Conservation (phyloP, 2,113 vertebrate species). For the Xiphophorus maculatus region DNA sequence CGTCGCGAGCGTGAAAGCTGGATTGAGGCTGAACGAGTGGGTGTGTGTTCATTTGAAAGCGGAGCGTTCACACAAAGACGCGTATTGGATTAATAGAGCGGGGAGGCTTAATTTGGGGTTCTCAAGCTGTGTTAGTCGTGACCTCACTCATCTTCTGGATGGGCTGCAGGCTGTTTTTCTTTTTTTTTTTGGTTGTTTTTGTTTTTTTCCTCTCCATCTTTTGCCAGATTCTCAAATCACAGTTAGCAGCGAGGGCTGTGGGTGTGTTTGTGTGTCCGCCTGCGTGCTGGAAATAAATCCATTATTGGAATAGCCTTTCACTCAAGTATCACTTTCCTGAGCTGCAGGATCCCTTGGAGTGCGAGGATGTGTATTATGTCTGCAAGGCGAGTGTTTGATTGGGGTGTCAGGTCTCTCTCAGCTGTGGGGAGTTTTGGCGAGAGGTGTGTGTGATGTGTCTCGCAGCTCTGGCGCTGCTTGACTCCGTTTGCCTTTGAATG, state of each 20-base stretch:
- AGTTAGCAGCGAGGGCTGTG: constrained; percentile 46
- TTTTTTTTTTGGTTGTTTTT: constrained; percentile 25
- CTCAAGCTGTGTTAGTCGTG: constrained; percentile 52
- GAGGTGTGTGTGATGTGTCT: constrained; percentile 62
- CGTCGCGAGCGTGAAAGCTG: constrained; percentile 35
- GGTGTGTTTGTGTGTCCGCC: constrained; percentile 41
- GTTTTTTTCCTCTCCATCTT: background rate
- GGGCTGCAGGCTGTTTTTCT: constrained; percentile 25
- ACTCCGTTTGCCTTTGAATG: constrained; percentile 79
- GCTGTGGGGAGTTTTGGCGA: constrained; percentile 57
- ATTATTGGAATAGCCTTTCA: constrained; percentile 67
- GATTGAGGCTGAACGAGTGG: constrained; percentile 52
- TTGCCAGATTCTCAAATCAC: constrained; percentile 42
- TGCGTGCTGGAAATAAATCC: constrained; percentile 52
- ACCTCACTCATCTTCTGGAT: constrained; percentile 57
- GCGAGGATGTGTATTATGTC: constrained; percentile 38
- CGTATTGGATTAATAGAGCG: constrained; percentile 61
- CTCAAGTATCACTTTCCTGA: constrained; percentile 56
- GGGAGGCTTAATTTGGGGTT: constrained; percentile 53
- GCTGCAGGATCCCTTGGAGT: constrained; percentile 37
- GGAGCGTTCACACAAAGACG: constrained; percentile 46
- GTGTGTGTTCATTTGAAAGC: constrained; percentile 60
- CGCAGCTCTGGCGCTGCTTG: constrained; percentile 68
- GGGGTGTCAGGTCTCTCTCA: constrained; percentile 51
- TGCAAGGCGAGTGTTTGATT: constrained; percentile 42